Percentiles rank a stretch among this genome's conserved stretches.
phyloP scores from a whole-genome alignment of 1,140 invertebrate genomes.

The Hylyphantes graminicola region DNA sequence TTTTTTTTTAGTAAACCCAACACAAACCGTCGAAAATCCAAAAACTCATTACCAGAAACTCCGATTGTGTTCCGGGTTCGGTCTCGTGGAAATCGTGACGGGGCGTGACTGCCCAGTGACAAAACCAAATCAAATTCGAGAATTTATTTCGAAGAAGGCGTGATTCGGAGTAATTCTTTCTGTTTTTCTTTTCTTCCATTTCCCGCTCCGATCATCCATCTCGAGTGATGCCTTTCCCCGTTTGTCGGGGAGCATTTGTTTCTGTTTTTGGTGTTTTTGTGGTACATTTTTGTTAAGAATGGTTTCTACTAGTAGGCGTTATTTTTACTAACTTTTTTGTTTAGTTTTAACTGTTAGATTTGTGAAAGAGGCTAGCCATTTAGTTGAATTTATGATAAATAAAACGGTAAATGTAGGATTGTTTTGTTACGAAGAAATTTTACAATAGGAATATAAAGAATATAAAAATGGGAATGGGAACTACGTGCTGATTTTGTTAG shows the following conservation, averaged over 20 bases:
- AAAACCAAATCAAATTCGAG: constrained; percentile 28
- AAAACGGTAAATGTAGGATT: too few relatives aligned
- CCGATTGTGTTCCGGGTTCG: constrained; percentile 46
- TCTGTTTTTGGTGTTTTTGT: neutral
- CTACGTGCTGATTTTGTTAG: too few relatives aligned
- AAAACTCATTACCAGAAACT: constrained; percentile 49
- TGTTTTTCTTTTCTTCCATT: constrained; percentile 29
- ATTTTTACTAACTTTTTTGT: too few relatives aligned
- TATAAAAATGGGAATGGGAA: too few relatives aligned
- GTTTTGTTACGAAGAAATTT: too few relatives aligned
- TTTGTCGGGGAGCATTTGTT: constrained; percentile 26
- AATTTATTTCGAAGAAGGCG: constrained; percentile 39
- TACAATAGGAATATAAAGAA: too few relatives aligned
- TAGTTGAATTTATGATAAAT: too few relatives aligned
- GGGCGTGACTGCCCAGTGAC: constrained; percentile 16
- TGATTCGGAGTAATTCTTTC: neutral
- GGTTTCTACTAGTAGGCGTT: too few relatives aligned
- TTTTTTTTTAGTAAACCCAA: neutral
- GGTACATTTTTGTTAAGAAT: neutral
- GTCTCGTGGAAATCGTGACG: constrained; percentile 42
- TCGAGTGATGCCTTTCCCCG: neutral
- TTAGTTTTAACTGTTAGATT: too few relatives aligned
- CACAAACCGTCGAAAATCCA: neutral
- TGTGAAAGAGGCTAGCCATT: too few relatives aligned
- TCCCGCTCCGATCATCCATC: constrained; percentile 12